These are phyloP conservation scores for Clavelina lepadiformis DNA, from an alignment of 23 tunicate species.

Conservation along the genomic window DNA sequence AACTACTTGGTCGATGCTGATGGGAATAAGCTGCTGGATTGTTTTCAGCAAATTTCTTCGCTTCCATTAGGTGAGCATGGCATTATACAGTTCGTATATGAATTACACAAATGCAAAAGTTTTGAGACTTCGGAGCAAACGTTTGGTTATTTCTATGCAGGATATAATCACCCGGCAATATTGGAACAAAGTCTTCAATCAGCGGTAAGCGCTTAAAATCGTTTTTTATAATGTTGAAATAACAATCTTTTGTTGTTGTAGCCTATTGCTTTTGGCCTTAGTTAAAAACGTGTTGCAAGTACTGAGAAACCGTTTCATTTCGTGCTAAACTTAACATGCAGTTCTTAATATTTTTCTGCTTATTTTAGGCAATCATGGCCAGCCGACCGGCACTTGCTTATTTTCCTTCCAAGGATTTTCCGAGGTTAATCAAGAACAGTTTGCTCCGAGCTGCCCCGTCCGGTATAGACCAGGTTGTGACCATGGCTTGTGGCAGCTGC, in stretches of 20 bases:
- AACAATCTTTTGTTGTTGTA: too few relatives aligned
- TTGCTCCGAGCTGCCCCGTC: slow-evolving; percentile 62
- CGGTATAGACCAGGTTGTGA: slow-evolving; percentile 65
- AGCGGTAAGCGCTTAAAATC: too few relatives aligned
- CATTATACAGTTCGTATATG: background rate
- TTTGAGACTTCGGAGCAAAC: too few relatives aligned
- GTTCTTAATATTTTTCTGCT: too few relatives aligned
- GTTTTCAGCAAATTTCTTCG: slow-evolving; percentile 79
- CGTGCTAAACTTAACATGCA: too few relatives aligned
- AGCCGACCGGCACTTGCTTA: slow-evolving; percentile 78
- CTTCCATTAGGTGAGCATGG: slow-evolving; percentile 40
- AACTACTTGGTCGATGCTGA: slow-evolving; percentile 83
- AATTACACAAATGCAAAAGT: background rate
- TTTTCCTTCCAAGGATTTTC: slow-evolving; percentile 71
- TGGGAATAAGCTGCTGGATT: slow-evolving; percentile 59
- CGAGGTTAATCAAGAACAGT: slow-evolving; percentile 30
- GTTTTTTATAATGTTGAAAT: too few relatives aligned
- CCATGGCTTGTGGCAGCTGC: slow-evolving; percentile 90
- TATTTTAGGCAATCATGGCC: slow-evolving; percentile 30
- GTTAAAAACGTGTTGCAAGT: too few relatives aligned
- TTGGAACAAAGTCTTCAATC: too few relatives aligned
- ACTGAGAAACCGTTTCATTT: too few relatives aligned
- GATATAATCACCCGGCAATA: slow-evolving; percentile 10
- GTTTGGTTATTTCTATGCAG: too few relatives aligned
- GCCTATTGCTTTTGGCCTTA: too few relatives aligned